Evolutionary conservation across 2,888 invertebrate genomes (phyloP).

Genomic region (Listrodromus nycthemerus): DNA sequence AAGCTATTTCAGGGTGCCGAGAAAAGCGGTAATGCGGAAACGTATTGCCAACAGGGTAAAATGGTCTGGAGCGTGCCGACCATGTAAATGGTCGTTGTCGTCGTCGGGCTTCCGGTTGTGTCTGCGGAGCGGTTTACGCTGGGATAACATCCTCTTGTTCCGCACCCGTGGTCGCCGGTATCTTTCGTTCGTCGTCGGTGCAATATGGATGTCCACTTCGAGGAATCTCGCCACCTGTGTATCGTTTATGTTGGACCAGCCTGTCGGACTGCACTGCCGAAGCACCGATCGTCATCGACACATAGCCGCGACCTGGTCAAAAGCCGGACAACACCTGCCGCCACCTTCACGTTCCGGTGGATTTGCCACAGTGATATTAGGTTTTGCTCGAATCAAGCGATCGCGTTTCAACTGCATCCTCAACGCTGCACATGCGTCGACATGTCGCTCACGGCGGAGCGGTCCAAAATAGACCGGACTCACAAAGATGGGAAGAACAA

Average conservation of each 20-base stretch:
- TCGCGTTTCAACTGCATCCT: conserved; percentile 2
- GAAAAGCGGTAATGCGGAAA: conserved; percentile 6
- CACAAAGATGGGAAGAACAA: no score
- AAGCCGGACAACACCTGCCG: not conserved
- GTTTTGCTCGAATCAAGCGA: conserved; percentile 2
- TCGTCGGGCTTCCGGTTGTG: conserved; percentile 1
- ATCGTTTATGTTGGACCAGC: not conserved
- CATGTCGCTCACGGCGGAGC: not conserved
- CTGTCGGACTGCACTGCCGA: not conserved
- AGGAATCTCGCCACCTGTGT: not conserved
- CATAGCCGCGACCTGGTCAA: not conserved
- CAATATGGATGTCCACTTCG: conserved; percentile 36
- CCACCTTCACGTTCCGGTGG: conserved; percentile 7
- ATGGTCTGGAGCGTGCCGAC: not conserved
- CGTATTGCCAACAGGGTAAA: not conserved
- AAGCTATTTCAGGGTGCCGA: conserved; percentile 3
- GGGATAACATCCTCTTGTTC: conserved; percentile 52
- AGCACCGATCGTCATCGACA: not conserved
- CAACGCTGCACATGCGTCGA: not conserved
- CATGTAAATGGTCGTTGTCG: conserved; percentile 15
- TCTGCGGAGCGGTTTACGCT: conserved; percentile 49
- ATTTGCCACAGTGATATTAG: conserved; percentile 10
- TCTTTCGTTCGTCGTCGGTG: conserved; percentile 39
- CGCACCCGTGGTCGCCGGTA: conserved; percentile 46
- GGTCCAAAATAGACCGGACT: not conserved